These are phyloP conservation scores for Cantharis rustica DNA, from an alignment of 2,888 invertebrate genomes.

Conservation along the genomic window DNA sequence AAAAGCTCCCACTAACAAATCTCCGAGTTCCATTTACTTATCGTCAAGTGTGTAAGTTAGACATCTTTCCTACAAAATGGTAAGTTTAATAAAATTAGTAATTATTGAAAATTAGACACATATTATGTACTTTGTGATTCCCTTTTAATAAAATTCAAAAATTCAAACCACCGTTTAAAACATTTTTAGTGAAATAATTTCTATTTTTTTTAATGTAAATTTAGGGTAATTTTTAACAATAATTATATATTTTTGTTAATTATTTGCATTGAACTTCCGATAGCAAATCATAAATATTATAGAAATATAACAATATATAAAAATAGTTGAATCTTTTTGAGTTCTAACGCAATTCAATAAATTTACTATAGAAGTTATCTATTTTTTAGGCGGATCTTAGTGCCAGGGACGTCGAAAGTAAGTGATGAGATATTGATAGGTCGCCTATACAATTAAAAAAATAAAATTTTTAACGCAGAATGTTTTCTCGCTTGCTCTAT, in stretches of 20 bases:
- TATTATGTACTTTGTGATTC: not conserved
- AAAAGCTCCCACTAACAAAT: slow-evolving; percentile 72
- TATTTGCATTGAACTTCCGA: too few relatives aligned
- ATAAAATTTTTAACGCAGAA: not conserved
- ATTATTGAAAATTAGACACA: too few relatives aligned
- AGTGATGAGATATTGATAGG: slow-evolving; percentile 59
- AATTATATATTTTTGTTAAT: too few relatives aligned
- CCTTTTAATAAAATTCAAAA: not conserved
- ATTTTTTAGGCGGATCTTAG: slow-evolving; percentile 79
- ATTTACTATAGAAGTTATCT: slow-evolving; percentile 4
- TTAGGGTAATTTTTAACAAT: not conserved
- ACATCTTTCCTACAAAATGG: slow-evolving; percentile 54
- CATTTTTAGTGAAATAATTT: not conserved
- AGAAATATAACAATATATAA: too few relatives aligned
- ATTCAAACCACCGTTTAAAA: not conserved
- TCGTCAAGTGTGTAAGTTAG: slow-evolving; percentile 71
- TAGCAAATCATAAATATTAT: too few relatives aligned
- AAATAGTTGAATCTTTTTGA: not conserved
- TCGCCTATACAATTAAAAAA: not conserved
- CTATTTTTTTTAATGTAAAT: not conserved
- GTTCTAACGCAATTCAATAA: not conserved
- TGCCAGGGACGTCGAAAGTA: slow-evolving; percentile 88
- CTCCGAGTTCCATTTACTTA: slow-evolving; percentile 72
- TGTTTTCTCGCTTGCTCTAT: slow-evolving; percentile 20
- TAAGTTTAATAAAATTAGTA: slow-evolving; percentile 42